These are phyloP conservation scores for Leptobrachium ailaonicum DNA, from an alignment of 2,113 vertebrate species.

Conservation along the genomic window DNA sequence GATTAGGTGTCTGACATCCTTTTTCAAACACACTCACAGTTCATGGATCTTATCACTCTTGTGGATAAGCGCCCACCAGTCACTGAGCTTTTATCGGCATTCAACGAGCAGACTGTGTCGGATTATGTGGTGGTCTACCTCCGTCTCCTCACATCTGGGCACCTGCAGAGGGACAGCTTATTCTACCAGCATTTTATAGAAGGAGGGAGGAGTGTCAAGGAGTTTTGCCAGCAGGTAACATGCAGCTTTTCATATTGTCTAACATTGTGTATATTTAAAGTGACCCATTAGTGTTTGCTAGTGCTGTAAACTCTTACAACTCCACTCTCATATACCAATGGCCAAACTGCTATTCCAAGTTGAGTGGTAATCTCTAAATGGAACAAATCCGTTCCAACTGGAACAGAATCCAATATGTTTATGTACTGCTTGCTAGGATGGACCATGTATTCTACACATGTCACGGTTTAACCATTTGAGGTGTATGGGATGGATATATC, in stretches of 20 bases:
- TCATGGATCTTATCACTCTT: conserved; percentile 91
- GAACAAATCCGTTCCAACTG: too few species aligned
- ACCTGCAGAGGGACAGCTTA: conserved; percentile 84
- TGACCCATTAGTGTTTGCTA: too few species aligned
- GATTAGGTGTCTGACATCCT: not conserved
- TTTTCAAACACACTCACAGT: conserved; percentile 60
- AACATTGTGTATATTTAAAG: too few species aligned
- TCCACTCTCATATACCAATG: too few species aligned
- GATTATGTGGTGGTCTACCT: conserved; percentile 94
- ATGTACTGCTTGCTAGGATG: too few species aligned
- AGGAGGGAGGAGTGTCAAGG: conserved; percentile 87
- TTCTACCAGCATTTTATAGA: conserved; percentile 96
- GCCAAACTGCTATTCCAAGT: too few species aligned
- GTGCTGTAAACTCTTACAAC: too few species aligned
- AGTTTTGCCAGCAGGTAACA: conserved; percentile 88
- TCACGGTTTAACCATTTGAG: too few species aligned
- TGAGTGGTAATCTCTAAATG: too few species aligned
- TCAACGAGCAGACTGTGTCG: conserved; percentile 91
- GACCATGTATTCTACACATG: too few species aligned
- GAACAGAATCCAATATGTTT: too few species aligned
- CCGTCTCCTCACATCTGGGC: conserved; percentile 89
- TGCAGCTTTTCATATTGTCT: not conserved
- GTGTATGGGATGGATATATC: too few species aligned
- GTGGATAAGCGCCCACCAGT: conserved; percentile 84
- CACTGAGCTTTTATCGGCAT: conserved; percentile 79